These are phyloP conservation scores for Dunckerocampus dactyliophorus DNA, from an alignment of 2,113 vertebrate species.

Conservation along the genomic window DNA sequence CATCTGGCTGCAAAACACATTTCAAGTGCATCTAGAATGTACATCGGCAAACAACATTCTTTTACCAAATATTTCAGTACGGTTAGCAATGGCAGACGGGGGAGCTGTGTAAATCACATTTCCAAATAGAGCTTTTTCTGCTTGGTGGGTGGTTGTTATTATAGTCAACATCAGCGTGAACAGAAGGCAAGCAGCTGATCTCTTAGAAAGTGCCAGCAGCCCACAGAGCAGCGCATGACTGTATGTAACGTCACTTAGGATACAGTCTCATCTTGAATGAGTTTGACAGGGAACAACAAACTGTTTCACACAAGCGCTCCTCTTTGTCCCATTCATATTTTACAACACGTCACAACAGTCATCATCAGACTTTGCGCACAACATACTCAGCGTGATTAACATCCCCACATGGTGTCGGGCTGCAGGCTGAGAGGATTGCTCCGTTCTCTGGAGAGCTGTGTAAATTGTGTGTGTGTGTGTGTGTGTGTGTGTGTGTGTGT, in stretches of 20 bases:
- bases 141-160: constrained; percentile 14
- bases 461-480: constrained; percentile 19
- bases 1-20: too few species aligned
- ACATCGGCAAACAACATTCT: too few species aligned
- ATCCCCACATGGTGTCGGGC: constrained; percentile 10
- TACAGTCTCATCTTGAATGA: not conserved
- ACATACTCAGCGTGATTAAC: constrained; percentile 12
- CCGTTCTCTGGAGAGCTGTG: constrained; percentile 10
- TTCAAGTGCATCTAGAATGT: too few species aligned
- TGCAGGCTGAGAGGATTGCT: constrained; percentile 11
- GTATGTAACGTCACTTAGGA: not conserved
- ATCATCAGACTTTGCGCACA: not conserved
- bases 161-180: constrained; percentile 33
- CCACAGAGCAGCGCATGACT: constrained; percentile 13
- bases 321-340: not conserved
- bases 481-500: constrained; percentile 24
- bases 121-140: not conserved
- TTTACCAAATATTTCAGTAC: too few species aligned
- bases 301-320: not conserved
- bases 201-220: constrained; percentile 13
- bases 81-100: not conserved
- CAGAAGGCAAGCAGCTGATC: constrained; percentile 33
- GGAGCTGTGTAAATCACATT: not conserved
- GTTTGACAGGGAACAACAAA: constrained; percentile 1
- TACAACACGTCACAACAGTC: not conserved